Evolutionary conservation across 1,140 invertebrate genomes (phyloP), one percentile per base, ranked within the genome.

Genomic region (Calliphora vicina): DNA sequence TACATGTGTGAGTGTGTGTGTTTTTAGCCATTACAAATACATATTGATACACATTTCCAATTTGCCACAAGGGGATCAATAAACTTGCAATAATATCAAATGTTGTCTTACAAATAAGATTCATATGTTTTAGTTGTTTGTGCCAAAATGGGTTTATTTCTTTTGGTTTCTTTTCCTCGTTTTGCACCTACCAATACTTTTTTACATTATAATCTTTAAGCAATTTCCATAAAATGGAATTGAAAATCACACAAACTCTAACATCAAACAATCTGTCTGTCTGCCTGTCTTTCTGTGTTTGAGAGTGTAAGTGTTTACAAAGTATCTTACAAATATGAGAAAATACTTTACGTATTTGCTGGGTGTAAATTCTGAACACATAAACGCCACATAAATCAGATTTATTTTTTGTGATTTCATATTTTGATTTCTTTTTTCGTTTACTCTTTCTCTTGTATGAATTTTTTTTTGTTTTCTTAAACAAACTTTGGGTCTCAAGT

Each of bases 41-140:
- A 45, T n/a, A n/a, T 43, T 25, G n/a, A 67, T 67, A 67, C 17
- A 43, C 9, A 23, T 10, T 67, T 67, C 61, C 20, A 67, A 17
- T 57, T 67, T 20, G 35, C 74, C 74, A 78, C 74, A 78, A 78
- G 74, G 74, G 74, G 74, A 78, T 78, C 74, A 78, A 78, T 78
- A 78, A 78, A 78, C 74, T 78, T 78, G 74, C 74, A 78, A 78
- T 78, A 78, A 78, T 78, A 78, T 78, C 35, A 78, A 76, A 78
- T 23, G 73, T 76, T 76, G 17, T 35, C n/a, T 67, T 67, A 67
- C 61, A 23, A 67, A 67, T 67, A 23, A 67, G 61, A 67, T 67
- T 67, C 61, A 67, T 25, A 67, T 23, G 50, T 57, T 57, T 57
- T 57, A 17, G 45, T 57, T 57, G n/a, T 57, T 50, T 50, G 13